Evolutionary conservation across 2,888 invertebrate genomes (phyloP).

Genomic region (Acrobasis suavella): DNA sequence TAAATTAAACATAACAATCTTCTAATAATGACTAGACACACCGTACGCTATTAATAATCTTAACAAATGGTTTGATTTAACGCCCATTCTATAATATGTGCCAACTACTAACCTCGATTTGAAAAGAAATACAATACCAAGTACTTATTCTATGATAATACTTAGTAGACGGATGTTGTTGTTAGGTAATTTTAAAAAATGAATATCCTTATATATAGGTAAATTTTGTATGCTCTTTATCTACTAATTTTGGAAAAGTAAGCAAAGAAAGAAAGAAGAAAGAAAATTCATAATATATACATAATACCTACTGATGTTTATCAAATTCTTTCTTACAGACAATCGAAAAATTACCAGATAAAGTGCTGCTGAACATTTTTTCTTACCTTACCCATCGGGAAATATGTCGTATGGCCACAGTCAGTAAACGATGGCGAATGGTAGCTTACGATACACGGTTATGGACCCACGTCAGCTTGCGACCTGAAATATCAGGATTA

Average conservation of each 20-base stretch:
- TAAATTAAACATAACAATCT: slow-evolving; percentile 25
- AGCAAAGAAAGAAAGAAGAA: too few species aligned
- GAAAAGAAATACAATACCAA: not conserved
- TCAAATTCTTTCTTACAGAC: slow-evolving; percentile 84
- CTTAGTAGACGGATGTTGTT: too few species aligned
- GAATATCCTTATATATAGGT: too few species aligned
- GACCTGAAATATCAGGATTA: slow-evolving; percentile 97
- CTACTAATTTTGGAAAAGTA: too few species aligned
- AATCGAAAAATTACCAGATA: slow-evolving; percentile 98
- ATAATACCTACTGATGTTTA: too few species aligned
- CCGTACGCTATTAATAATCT: slow-evolving; percentile 14
- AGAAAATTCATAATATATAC: too few species aligned
- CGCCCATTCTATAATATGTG: not conserved
- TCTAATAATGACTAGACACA: not conserved
- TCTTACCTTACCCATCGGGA: slow-evolving; percentile 96
- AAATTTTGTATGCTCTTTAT: too few species aligned
- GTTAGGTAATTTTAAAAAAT: too few species aligned
- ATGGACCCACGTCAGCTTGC: slow-evolving; percentile 97
- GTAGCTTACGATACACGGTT: slow-evolving; percentile 97
- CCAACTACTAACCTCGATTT: slow-evolving; percentile 8
- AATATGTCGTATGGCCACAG: slow-evolving; percentile 95
- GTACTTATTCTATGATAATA: too few species aligned
- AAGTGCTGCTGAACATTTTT: slow-evolving; percentile 96
- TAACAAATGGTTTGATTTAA: slow-evolving; percentile 18
- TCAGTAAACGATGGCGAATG: slow-evolving; percentile 97